Conservation (phyloP, 2,888 invertebrate genomes). For the Apamea crenata region DNA sequence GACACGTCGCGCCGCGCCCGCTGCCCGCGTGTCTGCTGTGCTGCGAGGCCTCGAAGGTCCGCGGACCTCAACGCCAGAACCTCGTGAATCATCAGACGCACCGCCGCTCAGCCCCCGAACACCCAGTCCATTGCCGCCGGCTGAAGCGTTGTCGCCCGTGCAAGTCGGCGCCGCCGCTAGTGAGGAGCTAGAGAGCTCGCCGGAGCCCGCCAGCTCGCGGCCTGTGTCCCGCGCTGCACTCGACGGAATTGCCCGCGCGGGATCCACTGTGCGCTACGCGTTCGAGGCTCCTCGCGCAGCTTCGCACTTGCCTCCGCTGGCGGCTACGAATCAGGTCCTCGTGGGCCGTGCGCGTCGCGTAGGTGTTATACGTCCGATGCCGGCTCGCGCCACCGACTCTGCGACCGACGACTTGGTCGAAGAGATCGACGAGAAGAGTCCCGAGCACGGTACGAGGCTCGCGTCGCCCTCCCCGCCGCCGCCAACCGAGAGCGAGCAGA, state of each 20-base stretch:
- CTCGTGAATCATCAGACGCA: slow-evolving; percentile 68
- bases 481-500: slow-evolving; percentile 81
- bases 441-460: slow-evolving; percentile 68
- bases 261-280: slow-evolving; percentile 92
- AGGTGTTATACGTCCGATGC: slow-evolving; percentile 90
- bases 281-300: slow-evolving; percentile 85
- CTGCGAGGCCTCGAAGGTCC: slow-evolving; percentile 80
- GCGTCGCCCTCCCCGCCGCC: slow-evolving; percentile 71
- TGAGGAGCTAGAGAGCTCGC: slow-evolving; percentile 70
- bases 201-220: slow-evolving; percentile 77
- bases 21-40: slow-evolving; percentile 87
- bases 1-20: slow-evolving; percentile 88
- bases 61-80: slow-evolving; percentile 82
- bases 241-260: slow-evolving; percentile 92
- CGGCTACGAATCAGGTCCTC: slow-evolving; percentile 83
- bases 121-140: slow-evolving; percentile 85
- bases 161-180: slow-evolving; percentile 81
- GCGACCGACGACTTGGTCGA: slow-evolving; percentile 65
- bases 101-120: slow-evolving; percentile 74
- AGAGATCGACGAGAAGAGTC: slow-evolving; percentile 64
- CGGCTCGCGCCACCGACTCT: slow-evolving; percentile 71
- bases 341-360: slow-evolving; percentile 86
- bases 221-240: slow-evolving; percentile 91
- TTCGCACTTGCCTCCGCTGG: slow-evolving; percentile 82
- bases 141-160: slow-evolving; percentile 90